These are phyloP conservation scores for Delia radicum DNA, from an alignment of 1,140 invertebrate genomes.

Conservation along the genomic window DNA sequence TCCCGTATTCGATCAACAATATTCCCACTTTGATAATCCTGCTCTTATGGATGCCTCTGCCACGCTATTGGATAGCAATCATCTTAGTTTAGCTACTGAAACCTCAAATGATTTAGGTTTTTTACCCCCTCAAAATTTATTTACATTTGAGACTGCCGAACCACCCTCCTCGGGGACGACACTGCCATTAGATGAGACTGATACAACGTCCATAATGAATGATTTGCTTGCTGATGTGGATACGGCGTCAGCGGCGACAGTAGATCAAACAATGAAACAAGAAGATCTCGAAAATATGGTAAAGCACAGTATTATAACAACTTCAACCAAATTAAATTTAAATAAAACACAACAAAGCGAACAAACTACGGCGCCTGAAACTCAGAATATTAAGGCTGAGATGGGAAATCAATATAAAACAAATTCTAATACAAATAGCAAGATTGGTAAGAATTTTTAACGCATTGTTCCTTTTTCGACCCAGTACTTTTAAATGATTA, in stretches of 20 bases:
- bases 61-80: not conserved
- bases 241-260: not conserved
- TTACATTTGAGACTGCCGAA: conserved; percentile 12
- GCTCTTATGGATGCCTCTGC: not conserved
- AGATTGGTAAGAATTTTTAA: not conserved
- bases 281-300: conserved; percentile 28
- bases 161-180: not conserved
- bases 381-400: not conserved
- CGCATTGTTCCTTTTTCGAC: too few species aligned
- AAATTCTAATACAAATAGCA: not conserved
- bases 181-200: conserved; percentile 18
- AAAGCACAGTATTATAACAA: conserved; percentile 25
- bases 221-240: not conserved
- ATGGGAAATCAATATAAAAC: not conserved
- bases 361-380: not conserved
- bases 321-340: not conserved
- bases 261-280: not conserved
- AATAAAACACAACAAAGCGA: not conserved
- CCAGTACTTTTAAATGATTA: too few species aligned
- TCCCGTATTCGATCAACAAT: conserved; percentile 8
- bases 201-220: not conserved
- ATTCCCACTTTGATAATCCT: not conserved
- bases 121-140: not conserved
- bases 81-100: not conserved
- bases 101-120: not conserved